phyloP scores from a whole-genome alignment of 2,888 invertebrate species.

The Portevinia maculata region DNA sequence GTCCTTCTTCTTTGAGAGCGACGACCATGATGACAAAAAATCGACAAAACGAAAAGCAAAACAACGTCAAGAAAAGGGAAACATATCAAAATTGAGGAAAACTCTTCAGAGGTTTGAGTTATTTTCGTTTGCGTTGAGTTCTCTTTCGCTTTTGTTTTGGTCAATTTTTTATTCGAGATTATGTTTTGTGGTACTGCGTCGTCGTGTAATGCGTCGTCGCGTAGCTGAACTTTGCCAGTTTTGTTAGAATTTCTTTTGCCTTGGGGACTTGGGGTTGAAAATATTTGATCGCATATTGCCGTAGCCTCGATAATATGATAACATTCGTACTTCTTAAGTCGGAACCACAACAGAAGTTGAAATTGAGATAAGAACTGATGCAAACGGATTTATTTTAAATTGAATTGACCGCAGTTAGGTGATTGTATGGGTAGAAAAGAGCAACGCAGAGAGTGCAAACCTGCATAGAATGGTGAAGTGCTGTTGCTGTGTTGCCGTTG shows the following conservation, averaged over 20 bases:
- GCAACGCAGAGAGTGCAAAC: too few relatives aligned
- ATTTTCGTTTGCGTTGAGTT: background rate
- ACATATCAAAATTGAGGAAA: background rate
- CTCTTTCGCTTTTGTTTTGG: slow-evolving; percentile 23
- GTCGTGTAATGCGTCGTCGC: background rate
- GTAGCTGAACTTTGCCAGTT: slow-evolving; percentile 6
- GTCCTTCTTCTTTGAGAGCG: slow-evolving; percentile 15
- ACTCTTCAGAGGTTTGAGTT: slow-evolving; percentile 8
- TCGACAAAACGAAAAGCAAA: background rate
- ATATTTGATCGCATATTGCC: background rate
- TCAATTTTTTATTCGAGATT: slow-evolving; percentile 11
- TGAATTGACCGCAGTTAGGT: background rate
- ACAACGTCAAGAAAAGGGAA: background rate
- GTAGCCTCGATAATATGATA: background rate
- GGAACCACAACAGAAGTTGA: background rate
- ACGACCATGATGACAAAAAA: slow-evolving; percentile 27
- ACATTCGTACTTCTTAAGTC: background rate
- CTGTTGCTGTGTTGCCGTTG: background rate
- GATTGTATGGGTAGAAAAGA: too few relatives aligned
- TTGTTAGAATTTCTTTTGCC: background rate
- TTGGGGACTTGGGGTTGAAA: background rate
- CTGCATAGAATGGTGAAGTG: too few relatives aligned
- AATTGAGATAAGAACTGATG: background rate
- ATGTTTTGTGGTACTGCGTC: background rate
- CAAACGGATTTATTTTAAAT: background rate